Base-by-base conservation (phyloP, 1,140 invertebrate genomes). In the Leguminivora glycinivorella region DNA sequence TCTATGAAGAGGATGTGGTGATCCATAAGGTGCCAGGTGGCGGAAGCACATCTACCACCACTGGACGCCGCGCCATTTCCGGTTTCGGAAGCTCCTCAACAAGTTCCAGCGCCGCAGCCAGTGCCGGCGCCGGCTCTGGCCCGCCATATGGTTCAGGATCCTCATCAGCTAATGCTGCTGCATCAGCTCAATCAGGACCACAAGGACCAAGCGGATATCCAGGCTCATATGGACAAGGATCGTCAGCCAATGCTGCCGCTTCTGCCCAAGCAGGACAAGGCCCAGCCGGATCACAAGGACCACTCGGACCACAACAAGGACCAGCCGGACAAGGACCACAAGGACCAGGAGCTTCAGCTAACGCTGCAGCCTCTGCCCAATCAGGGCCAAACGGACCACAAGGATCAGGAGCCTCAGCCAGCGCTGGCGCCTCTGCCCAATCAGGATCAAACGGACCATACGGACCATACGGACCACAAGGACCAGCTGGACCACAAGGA, bases 1-100 rank as follows among this genome's bases (percentile, higher is more conserved):
- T 87, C 24, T 75, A 73, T 24, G 82, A 87, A 74, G 72, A 83
- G 74, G 83, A 85, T 77, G 77, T 82, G 6, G 63, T 77, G 0
- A 77, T 80, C 4, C 72, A 82, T 31, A 73, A 71, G 43, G 71
- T 70, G n/a, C 72, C 60, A 67, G 69, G 43, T 31, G 25, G 26
- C n/a, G 22, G 17, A 2, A 60, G 24, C 12, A 40, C 24, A 12
- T 58, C 52, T 2, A 38, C 19, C 24, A 14, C 31, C n/a, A 14
- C 69, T 31, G 26, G 52, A 38, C 29, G 52, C 17, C 40, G 43
- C 17, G 38, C 25, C 4, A 9, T 43, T 5, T 12, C 12, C 12
- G 69, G 56, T 25, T 5, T 24, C 29, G 56, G 24, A 26, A n/a
- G 60, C 34, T 31, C 58, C 3, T 56, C 22, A 24, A 56, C 34